phyloP scores from a whole-genome alignment of 2,797 vertebrate species.

The Neopelma chrysocephalum region DNA sequence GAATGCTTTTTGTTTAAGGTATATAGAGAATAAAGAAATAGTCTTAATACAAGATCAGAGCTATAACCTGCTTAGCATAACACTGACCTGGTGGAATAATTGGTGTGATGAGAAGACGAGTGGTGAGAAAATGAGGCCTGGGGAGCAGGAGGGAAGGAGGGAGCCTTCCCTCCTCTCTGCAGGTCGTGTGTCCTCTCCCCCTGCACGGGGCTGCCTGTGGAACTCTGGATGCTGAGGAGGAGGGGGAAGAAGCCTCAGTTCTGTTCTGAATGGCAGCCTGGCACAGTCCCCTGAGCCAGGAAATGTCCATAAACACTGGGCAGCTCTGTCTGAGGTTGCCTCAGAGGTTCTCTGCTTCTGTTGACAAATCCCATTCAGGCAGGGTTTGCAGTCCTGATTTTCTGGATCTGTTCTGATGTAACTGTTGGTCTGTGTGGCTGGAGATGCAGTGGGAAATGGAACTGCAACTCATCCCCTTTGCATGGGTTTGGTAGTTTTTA shows the following conservation, averaged over 20 bases:
- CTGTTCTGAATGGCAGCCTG: background rate
- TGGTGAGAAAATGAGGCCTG: background rate
- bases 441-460: background rate
- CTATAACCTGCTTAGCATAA: background rate
- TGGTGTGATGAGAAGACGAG: background rate
- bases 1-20: background rate
- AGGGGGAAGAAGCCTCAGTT: accelerated
- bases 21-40: background rate
- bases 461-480: background rate
- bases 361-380: background rate
- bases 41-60: background rate
- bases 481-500: background rate
- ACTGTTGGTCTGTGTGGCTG: background rate
- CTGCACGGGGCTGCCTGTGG: background rate
- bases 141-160: background rate
- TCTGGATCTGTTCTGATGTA: background rate
- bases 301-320: accelerated
- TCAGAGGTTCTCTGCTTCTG: background rate
- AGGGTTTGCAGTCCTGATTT: background rate
- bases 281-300: background rate
- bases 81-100: background rate
- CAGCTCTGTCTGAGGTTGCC: background rate
- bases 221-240: background rate
- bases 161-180: background rate
- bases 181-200: background rate